Conservation (phyloP, 2,113 vertebrate species). For the Xiphorhynchus elegans region DNA sequence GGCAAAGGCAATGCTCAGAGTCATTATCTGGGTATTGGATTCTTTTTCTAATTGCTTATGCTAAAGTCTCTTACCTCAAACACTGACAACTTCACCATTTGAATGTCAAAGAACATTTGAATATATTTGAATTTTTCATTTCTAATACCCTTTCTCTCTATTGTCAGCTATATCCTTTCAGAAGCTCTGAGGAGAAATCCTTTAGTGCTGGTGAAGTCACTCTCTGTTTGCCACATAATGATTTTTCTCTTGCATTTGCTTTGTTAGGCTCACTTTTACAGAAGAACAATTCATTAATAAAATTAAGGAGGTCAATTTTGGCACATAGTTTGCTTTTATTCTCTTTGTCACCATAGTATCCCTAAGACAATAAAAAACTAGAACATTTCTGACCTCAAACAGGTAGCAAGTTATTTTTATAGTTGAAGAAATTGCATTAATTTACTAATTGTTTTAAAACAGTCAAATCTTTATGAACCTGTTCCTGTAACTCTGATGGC, state of each 20-base stretch:
- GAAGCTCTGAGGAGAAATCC: constrained; percentile 13
- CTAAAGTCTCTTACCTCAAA: constrained; percentile 18
- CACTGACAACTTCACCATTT: constrained; percentile 36
- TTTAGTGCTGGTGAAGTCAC: constrained; percentile 23
- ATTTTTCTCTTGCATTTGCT: background rate
- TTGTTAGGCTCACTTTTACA: background rate
- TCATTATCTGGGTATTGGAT: background rate
- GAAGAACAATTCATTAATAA: background rate
- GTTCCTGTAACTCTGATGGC: background rate
- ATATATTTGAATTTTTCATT: constrained; percentile 38
- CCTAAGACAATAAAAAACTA: background rate
- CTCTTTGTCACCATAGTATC: background rate
- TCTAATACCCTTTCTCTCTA: constrained; percentile 38
- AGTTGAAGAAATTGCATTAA: background rate
- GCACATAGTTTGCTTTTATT: background rate
- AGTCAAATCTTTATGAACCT: background rate
- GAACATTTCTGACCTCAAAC: background rate
- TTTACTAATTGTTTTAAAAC: background rate
- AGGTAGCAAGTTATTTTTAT: background rate
- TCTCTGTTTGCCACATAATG: constrained; percentile 6
- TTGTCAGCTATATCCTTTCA: constrained; percentile 24
- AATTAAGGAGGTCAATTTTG: background rate
- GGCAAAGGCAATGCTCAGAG: background rate
- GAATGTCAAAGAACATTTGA: constrained; percentile 48
- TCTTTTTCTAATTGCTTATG: constrained; percentile 7